These are phyloP conservation scores for Apodemia zela DNA, from an alignment of 2,888 invertebrate genomes.

Conservation along the genomic window DNA sequence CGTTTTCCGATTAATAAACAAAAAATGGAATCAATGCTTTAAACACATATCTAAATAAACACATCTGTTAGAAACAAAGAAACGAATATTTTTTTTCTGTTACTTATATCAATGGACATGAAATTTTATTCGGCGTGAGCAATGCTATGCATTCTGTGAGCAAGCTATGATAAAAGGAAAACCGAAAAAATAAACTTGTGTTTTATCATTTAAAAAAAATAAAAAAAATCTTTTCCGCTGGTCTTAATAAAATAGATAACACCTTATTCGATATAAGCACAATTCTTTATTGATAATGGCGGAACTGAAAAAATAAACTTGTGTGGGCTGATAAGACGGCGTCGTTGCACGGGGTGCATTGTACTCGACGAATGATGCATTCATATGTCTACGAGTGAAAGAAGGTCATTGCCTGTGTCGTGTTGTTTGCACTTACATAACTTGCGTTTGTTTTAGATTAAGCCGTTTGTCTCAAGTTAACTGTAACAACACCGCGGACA, in stretches of 20 bases:
- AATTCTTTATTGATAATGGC: slow-evolving; percentile 48
- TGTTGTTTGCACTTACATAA: slow-evolving; percentile 65
- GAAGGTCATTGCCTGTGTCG: slow-evolving; percentile 66
- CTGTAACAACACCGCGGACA: slow-evolving; percentile 5
- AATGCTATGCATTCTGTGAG: too few relatives aligned
- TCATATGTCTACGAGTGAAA: slow-evolving; percentile 54
- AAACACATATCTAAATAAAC: too few relatives aligned
- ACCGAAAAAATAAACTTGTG: too few relatives aligned
- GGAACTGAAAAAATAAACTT: slow-evolving; percentile 50
- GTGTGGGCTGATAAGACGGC: slow-evolving; percentile 65
- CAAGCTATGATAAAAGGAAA: too few relatives aligned
- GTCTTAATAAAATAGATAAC: background rate
- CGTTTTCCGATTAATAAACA: too few relatives aligned
- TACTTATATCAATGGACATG: too few relatives aligned
- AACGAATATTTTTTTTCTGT: too few relatives aligned
- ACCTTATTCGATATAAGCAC: slow-evolving; percentile 38
- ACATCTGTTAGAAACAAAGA: too few relatives aligned
- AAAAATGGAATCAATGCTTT: too few relatives aligned
- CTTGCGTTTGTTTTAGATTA: slow-evolving; percentile 52
- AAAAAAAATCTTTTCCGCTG: too few relatives aligned
- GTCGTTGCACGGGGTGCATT: slow-evolving; percentile 62
- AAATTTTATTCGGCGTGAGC: too few relatives aligned
- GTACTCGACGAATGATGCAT: slow-evolving; percentile 65
- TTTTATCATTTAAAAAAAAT: too few relatives aligned
- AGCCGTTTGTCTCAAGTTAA: slow-evolving; percentile 42